Evolutionary conservation across 1,140 invertebrate genomes (phyloP), one percentile per base, ranked within the genome.

Genomic region (Thaumatotibia leucotreta): DNA sequence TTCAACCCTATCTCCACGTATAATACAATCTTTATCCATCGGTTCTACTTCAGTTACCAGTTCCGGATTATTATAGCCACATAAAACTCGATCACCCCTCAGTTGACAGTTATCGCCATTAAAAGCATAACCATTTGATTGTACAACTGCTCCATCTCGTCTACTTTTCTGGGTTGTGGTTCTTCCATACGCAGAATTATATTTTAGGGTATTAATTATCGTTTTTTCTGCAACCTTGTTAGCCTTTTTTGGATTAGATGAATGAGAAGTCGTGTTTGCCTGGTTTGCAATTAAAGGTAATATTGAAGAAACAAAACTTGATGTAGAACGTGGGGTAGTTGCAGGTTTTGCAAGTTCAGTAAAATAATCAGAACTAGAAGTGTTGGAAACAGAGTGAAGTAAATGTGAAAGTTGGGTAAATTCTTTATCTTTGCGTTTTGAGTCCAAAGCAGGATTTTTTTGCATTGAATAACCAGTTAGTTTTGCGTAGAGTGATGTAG

Each of bases 51-150:
- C 69, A 49, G 35, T 65, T 17, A 70, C 39, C 10, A 77, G 27
- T n/a, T 74, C 82, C 35, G 68, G 61, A 69, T 88, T 86, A 66
- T 87, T 76, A 54, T 88, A 88, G 9, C 86, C 86, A 69, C 83
- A 88, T 24, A 86, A 61, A 8, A 83, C 32, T 75, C 84, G 78
- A 29, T 82, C 74, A 27, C 76, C 71, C 1, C 80, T 27, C 10
- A 65, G 63, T 71, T 75, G 80, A 63, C 84, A 88, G 58, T 76
- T 67, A 14, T 65, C 78, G 24, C 65, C 73, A 70, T 88, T 70
- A 52, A 67, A 88, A 32, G 80, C 77, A 35, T 88, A 88, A 0
- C 82, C 76, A 20, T 64, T 45, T 4, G 31, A 63, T 50, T 52
- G 17, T 58, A 45, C 5, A 6, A 45, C 20, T 8, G 6, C 39